Percentiles rank a stretch among this genome's conserved stretches.
Conservation (phyloP, 2,888 invertebrate species). For the Chrysolina oricalcia region DNA sequence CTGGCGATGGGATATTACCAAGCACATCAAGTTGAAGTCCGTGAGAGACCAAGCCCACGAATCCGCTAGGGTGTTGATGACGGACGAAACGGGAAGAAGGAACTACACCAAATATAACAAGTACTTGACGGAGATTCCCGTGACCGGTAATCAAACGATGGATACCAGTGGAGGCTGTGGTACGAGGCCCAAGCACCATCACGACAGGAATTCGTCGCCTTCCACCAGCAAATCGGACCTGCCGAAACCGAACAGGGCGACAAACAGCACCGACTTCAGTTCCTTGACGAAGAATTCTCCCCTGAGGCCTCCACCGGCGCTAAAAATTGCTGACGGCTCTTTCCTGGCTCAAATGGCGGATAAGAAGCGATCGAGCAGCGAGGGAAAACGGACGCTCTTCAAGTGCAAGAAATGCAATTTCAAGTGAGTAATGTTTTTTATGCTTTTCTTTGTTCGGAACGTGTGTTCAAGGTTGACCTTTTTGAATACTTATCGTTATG, state of each 20-base stretch:
- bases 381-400: constrained; percentile 85
- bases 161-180: constrained; percentile 70
- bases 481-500: constrained; percentile 42
- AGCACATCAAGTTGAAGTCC: constrained; percentile 93
- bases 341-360: constrained; percentile 66
- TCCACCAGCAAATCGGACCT: constrained; percentile 59
- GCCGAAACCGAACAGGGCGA: constrained; percentile 61
- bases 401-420: constrained; percentile 94
- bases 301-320: constrained; percentile 73
- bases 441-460: constrained; percentile 10
- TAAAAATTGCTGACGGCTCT: constrained; percentile 77
- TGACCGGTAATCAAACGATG: constrained; percentile 65
- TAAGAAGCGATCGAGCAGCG: constrained; percentile 72
- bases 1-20: constrained; percentile 97
- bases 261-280: constrained; percentile 63
- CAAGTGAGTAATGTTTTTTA: constrained; percentile 75
- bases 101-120: constrained; percentile 96
- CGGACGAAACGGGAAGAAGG: constrained; percentile 91
- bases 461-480: constrained; percentile 39
- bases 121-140: constrained; percentile 80
- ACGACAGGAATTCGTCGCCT: constrained; percentile 62
- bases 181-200: constrained; percentile 66
- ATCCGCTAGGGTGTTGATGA: constrained; percentile 89
- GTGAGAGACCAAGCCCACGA: constrained; percentile 88
- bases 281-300: constrained; percentile 62